Conservation (phyloP, 2,888 invertebrate species). For the Melanostoma mellinum region DNA sequence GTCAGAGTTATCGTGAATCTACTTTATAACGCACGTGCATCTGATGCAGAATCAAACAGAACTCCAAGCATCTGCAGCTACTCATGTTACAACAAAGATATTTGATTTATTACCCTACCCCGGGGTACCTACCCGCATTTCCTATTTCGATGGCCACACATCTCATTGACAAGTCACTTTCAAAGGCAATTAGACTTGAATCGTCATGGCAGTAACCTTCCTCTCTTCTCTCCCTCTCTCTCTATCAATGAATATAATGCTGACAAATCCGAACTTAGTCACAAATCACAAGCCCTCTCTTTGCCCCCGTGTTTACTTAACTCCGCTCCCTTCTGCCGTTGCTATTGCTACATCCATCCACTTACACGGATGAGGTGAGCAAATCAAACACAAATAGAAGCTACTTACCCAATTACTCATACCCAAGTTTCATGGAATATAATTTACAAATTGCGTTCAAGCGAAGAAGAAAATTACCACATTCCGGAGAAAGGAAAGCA, state of each 20-base stretch:
- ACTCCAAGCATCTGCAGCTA: neutral
- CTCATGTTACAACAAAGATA: slow-evolving; percentile 21
- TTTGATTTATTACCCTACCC: slow-evolving; percentile 8
- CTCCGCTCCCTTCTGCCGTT: neutral
- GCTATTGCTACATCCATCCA: slow-evolving; percentile 1
- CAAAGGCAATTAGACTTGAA: slow-evolving; percentile 12
- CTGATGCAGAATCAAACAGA: neutral
- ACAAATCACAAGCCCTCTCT: slow-evolving; percentile 32
- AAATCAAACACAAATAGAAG: slow-evolving; percentile 35
- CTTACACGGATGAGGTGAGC: slow-evolving; percentile 21
- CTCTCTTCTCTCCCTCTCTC: neutral
- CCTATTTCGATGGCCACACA: slow-evolving; percentile 46
- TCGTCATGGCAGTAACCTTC: slow-evolving; percentile 1
- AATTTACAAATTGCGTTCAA: slow-evolving; percentile 24
- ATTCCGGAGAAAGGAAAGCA: slow-evolving; percentile 2
- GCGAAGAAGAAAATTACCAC: slow-evolving; percentile 11
- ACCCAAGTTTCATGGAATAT: slow-evolving; percentile 36
- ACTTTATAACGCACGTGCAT: slow-evolving; percentile 26
- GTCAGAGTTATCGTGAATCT: slow-evolving; percentile 3
- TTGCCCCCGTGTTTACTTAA: slow-evolving; percentile 9
- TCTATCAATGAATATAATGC: neutral
- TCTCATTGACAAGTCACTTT: slow-evolving; percentile 45
- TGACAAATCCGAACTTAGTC: slow-evolving; percentile 48
- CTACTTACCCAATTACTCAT: slow-evolving; percentile 66
- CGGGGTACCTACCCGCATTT: neutral